These are phyloP conservation scores for Germaria angustata DNA, from an alignment of 2,888 invertebrate species.

Conservation along the genomic window DNA sequence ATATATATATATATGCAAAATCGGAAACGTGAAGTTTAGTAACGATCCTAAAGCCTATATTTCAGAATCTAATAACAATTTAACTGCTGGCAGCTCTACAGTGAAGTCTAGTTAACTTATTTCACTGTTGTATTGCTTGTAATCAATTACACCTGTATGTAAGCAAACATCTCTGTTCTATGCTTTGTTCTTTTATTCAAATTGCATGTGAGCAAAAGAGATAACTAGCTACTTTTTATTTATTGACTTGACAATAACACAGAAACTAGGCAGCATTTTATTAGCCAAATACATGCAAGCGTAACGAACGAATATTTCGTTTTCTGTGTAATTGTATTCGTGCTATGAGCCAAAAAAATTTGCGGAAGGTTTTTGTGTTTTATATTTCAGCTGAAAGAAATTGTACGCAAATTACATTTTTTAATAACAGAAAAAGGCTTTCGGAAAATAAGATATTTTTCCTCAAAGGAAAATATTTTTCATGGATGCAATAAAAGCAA, in stretches of 20 bases:
- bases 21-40: no score
- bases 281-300: slow-evolving; percentile 62
- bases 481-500: slow-evolving; percentile 40
- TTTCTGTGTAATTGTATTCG: slow-evolving; percentile 76
- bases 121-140: slow-evolving; percentile 2
- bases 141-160: background rate
- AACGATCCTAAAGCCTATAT: no score
- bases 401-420: slow-evolving; percentile 71
- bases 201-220: slow-evolving; percentile 36
- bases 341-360: slow-evolving; percentile 75
- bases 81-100: background rate
- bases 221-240: background rate
- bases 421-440: slow-evolving; percentile 61
- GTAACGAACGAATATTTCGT: slow-evolving; percentile 67
- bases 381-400: slow-evolving; percentile 72
- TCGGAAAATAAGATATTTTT: slow-evolving; percentile 28
- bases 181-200: background rate
- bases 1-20: no score
- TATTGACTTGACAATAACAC: slow-evolving; percentile 43
- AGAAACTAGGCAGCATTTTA: slow-evolving; percentile 48
- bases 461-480: slow-evolving; percentile 44
- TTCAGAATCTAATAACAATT: no score
- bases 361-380: slow-evolving; percentile 75
- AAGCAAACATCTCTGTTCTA: slow-evolving; percentile 23
- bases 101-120: background rate